Evolutionary conservation across 2,888 invertebrate genomes (phyloP).

Genomic region (Geotrupes spiniger): DNA sequence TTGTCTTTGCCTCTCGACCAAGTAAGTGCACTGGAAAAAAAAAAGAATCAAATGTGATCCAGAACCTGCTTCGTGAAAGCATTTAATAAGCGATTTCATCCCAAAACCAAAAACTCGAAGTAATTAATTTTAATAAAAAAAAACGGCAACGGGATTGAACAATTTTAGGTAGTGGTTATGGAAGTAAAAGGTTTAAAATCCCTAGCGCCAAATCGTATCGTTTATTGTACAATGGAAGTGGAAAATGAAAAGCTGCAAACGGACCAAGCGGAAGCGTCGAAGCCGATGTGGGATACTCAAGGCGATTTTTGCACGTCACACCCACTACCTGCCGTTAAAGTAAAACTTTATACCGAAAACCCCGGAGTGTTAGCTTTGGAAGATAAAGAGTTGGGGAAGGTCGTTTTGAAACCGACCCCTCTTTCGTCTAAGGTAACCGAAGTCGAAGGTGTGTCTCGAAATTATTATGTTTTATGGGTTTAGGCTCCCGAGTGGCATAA

Average conservation of each 20-base stretch:
- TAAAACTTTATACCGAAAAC: slow-evolving; percentile 96
- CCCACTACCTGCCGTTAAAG: slow-evolving; percentile 94
- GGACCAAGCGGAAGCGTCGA: slow-evolving; percentile 98
- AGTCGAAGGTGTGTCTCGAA: not conserved
- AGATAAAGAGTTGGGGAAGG: slow-evolving; percentile 97
- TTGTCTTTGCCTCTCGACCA: too few species aligned
- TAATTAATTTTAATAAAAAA: too few species aligned
- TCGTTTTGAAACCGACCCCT: slow-evolving; percentile 82
- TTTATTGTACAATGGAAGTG: slow-evolving; percentile 99
- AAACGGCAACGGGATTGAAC: not conserved
- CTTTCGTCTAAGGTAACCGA: slow-evolving; percentile 73
- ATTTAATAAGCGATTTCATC: too few species aligned
- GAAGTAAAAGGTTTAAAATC: slow-evolving; percentile 98
- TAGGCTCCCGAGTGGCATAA: slow-evolving; percentile 97
- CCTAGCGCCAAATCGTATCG: slow-evolving; percentile 93
- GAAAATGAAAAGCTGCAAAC: slow-evolving; percentile 99
- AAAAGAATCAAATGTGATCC: too few species aligned
- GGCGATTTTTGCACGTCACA: slow-evolving; percentile 99
- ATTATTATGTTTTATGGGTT: slow-evolving; percentile 10
- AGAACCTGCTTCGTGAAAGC: too few species aligned
- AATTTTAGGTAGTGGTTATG: slow-evolving; percentile 91
- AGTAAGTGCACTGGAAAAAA: too few species aligned
- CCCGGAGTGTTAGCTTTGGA: slow-evolving; percentile 97
- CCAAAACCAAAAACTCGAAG: too few species aligned
- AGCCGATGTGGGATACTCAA: slow-evolving; percentile 99